Evolutionary conservation across 2,797 vertebrate species (phyloP).

Genomic region (Limnodromus scolopaceus): DNA sequence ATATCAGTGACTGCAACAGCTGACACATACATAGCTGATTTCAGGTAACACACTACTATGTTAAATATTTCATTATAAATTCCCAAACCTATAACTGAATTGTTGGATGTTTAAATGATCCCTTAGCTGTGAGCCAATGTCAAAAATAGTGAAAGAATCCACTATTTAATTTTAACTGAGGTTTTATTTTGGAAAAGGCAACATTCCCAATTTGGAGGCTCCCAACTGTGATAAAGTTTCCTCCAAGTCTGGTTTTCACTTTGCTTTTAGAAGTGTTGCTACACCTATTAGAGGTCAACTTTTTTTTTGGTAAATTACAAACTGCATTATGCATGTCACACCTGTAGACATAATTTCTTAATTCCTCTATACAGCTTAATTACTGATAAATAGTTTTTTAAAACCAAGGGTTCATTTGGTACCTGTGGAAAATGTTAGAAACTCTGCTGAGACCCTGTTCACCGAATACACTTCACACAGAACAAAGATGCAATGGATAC

Average conservation of each 20-base stretch:
- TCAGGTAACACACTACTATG: neutral
- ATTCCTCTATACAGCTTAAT: neutral
- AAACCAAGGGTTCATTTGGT: neutral
- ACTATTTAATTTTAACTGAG: neutral
- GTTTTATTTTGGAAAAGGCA: neutral
- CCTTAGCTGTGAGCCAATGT: neutral
- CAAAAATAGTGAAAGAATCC: neutral
- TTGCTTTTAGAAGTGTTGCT: neutral
- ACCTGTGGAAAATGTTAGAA: neutral
- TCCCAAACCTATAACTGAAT: neutral
- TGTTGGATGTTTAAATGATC: neutral
- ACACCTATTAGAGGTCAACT: neutral
- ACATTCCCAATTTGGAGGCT: neutral
- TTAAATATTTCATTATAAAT: neutral
- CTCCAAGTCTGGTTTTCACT: neutral
- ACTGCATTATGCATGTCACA: neutral
- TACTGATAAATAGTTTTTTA: neutral
- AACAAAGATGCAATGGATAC: neutral
- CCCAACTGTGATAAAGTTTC: neutral
- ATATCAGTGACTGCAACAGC: neutral
- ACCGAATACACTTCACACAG: neutral
- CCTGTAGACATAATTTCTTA: neutral
- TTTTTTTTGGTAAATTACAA: neutral
- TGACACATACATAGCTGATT: neutral
- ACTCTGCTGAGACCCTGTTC: neutral